Conservation (phyloP, 2,888 invertebrate species). For the Caenorhabditis virilis region DNA sequence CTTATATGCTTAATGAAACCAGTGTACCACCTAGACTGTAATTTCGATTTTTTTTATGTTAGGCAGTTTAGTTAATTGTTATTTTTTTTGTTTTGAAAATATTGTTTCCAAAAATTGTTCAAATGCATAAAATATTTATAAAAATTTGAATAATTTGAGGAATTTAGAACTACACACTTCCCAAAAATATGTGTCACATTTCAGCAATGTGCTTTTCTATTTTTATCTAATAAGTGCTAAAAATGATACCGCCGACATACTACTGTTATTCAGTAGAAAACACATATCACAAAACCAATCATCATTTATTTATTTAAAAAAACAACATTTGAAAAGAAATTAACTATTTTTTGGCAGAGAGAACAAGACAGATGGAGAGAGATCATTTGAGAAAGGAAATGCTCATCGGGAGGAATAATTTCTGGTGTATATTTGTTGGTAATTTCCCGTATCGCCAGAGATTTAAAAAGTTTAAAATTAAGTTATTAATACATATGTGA, state of each 20-base stretch:
- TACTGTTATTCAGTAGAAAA: not conserved
- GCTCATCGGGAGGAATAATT: not conserved
- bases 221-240: no score
- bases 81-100: not conserved
- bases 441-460: not conserved
- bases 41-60: not conserved
- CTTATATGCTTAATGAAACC: slow-evolving; percentile 48
- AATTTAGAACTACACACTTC: not conserved
- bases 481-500: not conserved
- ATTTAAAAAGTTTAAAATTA: not conserved
- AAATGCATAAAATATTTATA: no score
- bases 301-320: not conserved
- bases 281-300: not conserved
- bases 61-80: not conserved
- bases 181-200: not conserved
- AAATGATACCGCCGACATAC: not conserved
- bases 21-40: slow-evolving; percentile 44
- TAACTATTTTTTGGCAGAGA: not conserved
- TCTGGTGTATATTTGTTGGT: not conserved
- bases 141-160: not conserved
- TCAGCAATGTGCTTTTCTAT: no score
- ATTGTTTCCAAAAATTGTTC: not conserved
- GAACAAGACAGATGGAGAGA: slow-evolving; percentile 3
- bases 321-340: no score
- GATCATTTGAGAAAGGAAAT: not conserved